phyloP scores from a whole-genome alignment of 2,888 invertebrate species.

The Tachystola acroxantha region DNA sequence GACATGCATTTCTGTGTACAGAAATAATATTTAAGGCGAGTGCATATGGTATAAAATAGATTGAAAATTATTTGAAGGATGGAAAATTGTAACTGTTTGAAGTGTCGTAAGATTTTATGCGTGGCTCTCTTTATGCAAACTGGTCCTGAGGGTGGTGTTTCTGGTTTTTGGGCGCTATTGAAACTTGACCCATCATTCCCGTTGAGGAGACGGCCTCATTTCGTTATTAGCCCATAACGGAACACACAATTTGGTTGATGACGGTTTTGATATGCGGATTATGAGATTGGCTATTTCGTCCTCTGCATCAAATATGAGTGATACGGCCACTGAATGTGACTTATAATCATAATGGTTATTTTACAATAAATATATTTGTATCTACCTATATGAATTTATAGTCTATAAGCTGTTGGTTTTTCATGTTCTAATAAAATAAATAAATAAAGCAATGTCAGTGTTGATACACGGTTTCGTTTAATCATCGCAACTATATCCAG shows the following conservation, averaged over 20 bases:
- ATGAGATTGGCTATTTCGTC: slow-evolving; percentile 10
- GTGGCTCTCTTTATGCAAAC: slow-evolving; percentile 67
- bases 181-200: slow-evolving; percentile 59
- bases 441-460: too few species aligned
- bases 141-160: slow-evolving; percentile 65
- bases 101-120: slow-evolving; percentile 75
- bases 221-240: slow-evolving; percentile 45
- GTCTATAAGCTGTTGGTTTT: too few species aligned
- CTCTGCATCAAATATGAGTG: too few species aligned
- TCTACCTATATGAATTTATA: too few species aligned
- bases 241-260: slow-evolving; percentile 32
- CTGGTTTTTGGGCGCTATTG: slow-evolving; percentile 66
- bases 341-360: too few species aligned
- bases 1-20: slow-evolving; percentile 5
- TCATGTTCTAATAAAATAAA: too few species aligned
- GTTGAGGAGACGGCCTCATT: slow-evolving; percentile 22
- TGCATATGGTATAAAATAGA: slow-evolving; percentile 23
- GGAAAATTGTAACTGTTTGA: slow-evolving; percentile 21
- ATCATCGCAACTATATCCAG: neutral
- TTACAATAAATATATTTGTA: too few species aligned
- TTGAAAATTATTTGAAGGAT: neutral
- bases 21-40: slow-evolving; percentile 11
- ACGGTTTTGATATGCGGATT: slow-evolving; percentile 21
- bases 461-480: too few species aligned
- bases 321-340: too few species aligned